phyloP scores from a whole-genome alignment of 2,888 invertebrate species.

The Platerodrilus igneus region DNA sequence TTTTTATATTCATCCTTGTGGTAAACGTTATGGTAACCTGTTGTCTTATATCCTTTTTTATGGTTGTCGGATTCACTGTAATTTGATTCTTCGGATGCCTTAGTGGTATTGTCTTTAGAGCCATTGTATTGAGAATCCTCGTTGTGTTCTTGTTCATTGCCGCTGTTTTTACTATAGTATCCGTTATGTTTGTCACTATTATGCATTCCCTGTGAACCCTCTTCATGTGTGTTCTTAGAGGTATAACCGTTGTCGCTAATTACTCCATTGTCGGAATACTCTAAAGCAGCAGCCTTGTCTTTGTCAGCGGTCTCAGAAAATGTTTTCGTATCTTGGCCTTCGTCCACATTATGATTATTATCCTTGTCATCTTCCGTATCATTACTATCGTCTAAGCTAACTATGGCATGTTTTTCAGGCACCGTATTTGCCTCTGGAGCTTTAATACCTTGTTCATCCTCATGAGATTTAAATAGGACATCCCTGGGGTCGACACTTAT shows the following conservation, averaged over 20 bases:
- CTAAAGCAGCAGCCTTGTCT: constrained; percentile 50
- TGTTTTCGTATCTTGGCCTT: constrained; percentile 48
- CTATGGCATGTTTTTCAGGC: no score
- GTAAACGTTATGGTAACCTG: constrained; percentile 68
- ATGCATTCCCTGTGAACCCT: constrained; percentile 55
- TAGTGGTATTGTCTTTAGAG: constrained; percentile 52
- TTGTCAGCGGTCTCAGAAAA: no score
- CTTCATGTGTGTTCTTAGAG: constrained; percentile 52
- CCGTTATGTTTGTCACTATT: constrained; percentile 54
- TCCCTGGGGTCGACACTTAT: constrained; percentile 18
- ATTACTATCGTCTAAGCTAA: no score
- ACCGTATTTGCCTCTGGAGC: no score
- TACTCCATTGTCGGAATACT: constrained; percentile 53
- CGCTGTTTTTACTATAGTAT: constrained; percentile 52
- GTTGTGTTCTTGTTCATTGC: constrained; percentile 53
- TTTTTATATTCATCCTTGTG: constrained; percentile 75
- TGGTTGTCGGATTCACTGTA: constrained; percentile 55
- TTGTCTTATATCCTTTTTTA: constrained; percentile 66
- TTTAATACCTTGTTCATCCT: constrained; percentile 10
- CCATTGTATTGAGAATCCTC: constrained; percentile 55
- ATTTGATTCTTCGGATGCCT: constrained; percentile 54
- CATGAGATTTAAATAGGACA: constrained; percentile 2
- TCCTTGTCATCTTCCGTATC: constrained; percentile 10
- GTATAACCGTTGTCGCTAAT: constrained; percentile 56
- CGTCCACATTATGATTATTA: constrained; percentile 3